Conservation (phyloP, 2,888 invertebrate genomes). For the Torymus tubicola region DNA sequence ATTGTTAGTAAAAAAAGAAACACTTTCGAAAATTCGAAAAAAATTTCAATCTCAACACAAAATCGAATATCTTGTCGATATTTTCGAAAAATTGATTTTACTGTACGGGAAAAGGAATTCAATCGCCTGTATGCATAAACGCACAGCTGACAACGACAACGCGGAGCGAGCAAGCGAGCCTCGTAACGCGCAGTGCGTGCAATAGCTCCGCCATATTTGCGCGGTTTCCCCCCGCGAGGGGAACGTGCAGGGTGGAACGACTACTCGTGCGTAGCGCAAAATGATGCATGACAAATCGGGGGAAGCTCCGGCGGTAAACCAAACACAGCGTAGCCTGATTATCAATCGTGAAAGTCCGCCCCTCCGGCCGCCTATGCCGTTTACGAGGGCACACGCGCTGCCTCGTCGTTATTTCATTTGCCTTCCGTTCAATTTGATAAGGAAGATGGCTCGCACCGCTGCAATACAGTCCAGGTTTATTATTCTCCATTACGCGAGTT, state of each 20-base stretch:
- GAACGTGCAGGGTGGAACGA: not conserved
- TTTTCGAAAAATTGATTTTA: too few species aligned
- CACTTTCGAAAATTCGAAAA: too few species aligned
- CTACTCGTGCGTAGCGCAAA: slow-evolving; percentile 4
- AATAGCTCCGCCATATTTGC: slow-evolving; percentile 15
- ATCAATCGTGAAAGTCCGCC: slow-evolving; percentile 39
- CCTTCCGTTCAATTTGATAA: slow-evolving; percentile 24
- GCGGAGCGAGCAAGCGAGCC: too few species aligned
- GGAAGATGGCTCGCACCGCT: not conserved
- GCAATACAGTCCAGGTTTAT: too few species aligned
- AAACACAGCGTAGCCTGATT: slow-evolving; percentile 49
- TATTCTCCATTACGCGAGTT: too few species aligned
- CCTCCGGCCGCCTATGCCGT: slow-evolving; percentile 37
- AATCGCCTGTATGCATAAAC: too few species aligned
- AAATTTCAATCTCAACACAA: too few species aligned
- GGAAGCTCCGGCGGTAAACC: slow-evolving; percentile 37
- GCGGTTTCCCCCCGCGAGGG: slow-evolving; percentile 13
- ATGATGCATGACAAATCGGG: slow-evolving; percentile 52
- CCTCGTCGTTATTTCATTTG: slow-evolving; percentile 29
- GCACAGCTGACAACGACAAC: too few species aligned
- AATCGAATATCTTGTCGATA: too few species aligned
- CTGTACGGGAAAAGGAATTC: too few species aligned
- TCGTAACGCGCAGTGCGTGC: too few species aligned
- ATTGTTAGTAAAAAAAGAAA: too few species aligned
- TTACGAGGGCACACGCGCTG: slow-evolving; percentile 14